A percentile compares a stretch with the other conserved stretches of the same genome.
Conservation (phyloP, 2,888 invertebrate species). For the Leptinotarsa rubiginosa region DNA sequence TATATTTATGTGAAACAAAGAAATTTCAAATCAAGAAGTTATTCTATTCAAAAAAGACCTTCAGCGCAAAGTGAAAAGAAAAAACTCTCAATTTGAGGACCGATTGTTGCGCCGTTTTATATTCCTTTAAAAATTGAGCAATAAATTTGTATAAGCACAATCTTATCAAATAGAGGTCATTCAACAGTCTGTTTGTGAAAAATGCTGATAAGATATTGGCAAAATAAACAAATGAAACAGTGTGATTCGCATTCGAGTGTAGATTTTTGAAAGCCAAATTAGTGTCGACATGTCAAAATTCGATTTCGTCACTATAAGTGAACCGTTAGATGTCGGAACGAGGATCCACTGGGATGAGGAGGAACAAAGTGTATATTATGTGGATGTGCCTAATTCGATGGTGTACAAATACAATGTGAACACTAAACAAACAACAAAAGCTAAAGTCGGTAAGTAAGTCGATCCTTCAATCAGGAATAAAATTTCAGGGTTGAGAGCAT, state of each 20-base stretch:
- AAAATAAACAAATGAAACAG: background rate
- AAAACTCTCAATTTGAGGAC: too few species aligned
- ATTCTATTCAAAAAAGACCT: too few species aligned
- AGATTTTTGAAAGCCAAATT: background rate
- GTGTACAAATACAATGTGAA: conserved; percentile 55
- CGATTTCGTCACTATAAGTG: conserved; percentile 21
- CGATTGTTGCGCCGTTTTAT: too few species aligned
- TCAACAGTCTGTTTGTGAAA: background rate
- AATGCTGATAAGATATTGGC: background rate
- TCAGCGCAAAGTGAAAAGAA: too few species aligned
- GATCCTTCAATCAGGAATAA: too few species aligned
- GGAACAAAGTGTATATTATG: conserved; percentile 74
- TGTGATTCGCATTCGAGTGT: background rate
- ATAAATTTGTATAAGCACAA: background rate
- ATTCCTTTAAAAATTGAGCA: too few species aligned
- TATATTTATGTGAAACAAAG: too few species aligned
- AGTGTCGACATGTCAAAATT: conserved; percentile 5
- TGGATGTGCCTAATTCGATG: conserved; percentile 68
- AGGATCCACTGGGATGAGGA: conserved; percentile 77
- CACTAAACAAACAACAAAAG: conserved; percentile 50
- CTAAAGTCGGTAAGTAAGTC: conserved; percentile 44
- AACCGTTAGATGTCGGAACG: conserved; percentile 68
- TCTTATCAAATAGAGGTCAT: background rate
- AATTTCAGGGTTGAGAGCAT: background rate
- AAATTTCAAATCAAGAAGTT: too few species aligned